Percentiles rank a stretch among this genome's conserved stretches.
phyloP scores from a whole-genome alignment of 2,797 vertebrate genomes.

The Protosalanx chinensis region DNA sequence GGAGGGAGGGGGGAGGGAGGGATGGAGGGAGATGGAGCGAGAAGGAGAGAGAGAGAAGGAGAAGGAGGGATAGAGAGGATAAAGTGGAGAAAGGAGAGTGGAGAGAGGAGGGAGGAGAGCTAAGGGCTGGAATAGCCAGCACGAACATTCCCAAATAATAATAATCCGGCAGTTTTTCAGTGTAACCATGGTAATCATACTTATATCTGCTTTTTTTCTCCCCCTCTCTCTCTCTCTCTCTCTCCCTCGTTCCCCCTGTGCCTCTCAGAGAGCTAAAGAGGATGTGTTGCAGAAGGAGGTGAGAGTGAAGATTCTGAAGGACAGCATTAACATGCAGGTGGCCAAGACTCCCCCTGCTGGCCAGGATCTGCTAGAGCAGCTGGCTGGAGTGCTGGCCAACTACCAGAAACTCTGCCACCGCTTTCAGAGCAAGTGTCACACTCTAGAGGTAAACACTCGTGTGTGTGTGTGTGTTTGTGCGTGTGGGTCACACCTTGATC shows the following conservation, averaged over 20 bases:
- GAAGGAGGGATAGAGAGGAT: too few species aligned
- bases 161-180: neutral
- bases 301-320: slow-evolving; percentile 95
- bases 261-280: slow-evolving; percentile 89
- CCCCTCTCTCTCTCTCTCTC: slow-evolving; percentile 6
- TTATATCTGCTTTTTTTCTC: neutral
- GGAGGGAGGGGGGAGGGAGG: too few species aligned
- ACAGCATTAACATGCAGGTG: slow-evolving; percentile 88
- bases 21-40: too few species aligned
- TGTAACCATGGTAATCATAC: neutral
- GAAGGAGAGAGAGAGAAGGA: too few species aligned
- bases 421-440: slow-evolving; percentile 94
- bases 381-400: slow-evolving; percentile 84
- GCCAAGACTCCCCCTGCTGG: slow-evolving; percentile 76
- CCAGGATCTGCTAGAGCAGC: slow-evolving; percentile 69
- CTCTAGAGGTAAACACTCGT: slow-evolving; percentile 81
- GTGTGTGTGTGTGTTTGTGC: slow-evolving; percentile 21
- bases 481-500: neutral
- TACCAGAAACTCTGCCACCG: slow-evolving; percentile 94
- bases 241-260: slow-evolving; percentile 6
- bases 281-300: slow-evolving; percentile 99
- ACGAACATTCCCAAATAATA: too few species aligned
- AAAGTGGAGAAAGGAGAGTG: too few species aligned
- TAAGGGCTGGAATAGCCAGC: too few species aligned
- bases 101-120: too few species aligned